These are phyloP conservation scores for Rousettus leschenaultii DNA, from an alignment of 2,113 vertebrate species.

Conservation along the genomic window DNA sequence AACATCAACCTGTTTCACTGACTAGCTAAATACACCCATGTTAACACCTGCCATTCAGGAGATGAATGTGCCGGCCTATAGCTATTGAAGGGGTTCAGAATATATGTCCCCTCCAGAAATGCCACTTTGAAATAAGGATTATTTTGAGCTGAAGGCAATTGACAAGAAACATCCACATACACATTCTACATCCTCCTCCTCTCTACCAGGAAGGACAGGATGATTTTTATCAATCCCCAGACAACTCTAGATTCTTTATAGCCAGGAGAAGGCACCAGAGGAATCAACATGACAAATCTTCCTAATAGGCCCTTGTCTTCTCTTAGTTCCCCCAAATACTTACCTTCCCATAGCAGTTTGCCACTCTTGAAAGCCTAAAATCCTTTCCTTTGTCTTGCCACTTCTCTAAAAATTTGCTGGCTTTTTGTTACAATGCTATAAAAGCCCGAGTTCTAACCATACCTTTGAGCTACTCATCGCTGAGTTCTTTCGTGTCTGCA, in stretches of 20 bases:
- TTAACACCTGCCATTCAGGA: not conserved
- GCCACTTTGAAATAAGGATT: not conserved
- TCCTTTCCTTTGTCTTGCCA: not conserved
- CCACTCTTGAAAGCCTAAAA: not conserved
- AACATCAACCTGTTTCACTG: not conserved
- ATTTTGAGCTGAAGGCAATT: not conserved
- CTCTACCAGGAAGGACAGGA: not conserved
- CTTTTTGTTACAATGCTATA: not conserved
- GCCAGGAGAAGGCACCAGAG: not conserved
- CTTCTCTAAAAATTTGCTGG: not conserved
- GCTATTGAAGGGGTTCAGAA: not conserved
- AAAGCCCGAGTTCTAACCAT: not conserved
- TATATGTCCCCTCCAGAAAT: not conserved
- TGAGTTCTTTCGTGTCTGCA: not conserved
- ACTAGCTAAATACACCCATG: no score
- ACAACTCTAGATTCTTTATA: not conserved
- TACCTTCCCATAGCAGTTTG: not conserved
- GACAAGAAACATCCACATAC: not conserved
- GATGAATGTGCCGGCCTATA: not conserved
- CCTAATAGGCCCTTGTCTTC: not conserved
- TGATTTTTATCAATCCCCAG: not conserved
- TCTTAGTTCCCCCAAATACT: not conserved
- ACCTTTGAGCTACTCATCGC: not conserved
- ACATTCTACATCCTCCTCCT: fast-evolving
- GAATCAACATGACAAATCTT: not conserved